Conservation (phyloP, 2,888 invertebrate species). For the Cerastoderma edule region DNA sequence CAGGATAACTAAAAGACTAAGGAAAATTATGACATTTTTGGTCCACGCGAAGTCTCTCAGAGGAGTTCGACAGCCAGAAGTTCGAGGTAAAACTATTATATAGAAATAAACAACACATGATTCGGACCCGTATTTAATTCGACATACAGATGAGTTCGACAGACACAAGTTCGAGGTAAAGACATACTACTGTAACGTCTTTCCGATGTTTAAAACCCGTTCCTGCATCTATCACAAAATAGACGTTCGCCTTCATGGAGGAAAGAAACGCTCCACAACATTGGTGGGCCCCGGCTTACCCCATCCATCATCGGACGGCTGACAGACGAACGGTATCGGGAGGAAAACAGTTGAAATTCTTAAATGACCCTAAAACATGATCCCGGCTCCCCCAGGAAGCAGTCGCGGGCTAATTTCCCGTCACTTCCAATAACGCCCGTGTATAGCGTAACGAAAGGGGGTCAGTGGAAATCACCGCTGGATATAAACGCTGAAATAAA, state of each 20-base stretch:
- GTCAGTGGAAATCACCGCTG: constrained; percentile 40
- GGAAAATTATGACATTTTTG: too few relatives aligned
- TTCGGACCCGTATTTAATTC: too few relatives aligned
- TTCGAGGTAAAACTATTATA: too few relatives aligned
- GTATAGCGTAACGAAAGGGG: constrained; percentile 41
- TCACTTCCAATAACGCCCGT: constrained; percentile 35
- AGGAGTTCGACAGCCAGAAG: too few relatives aligned
- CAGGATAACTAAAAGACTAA: too few relatives aligned
- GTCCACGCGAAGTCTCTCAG: too few relatives aligned
- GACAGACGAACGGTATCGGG: constrained; percentile 46
- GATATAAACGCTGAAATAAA: constrained; percentile 36
- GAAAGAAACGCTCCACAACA: constrained; percentile 14
- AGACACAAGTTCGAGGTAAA: too few relatives aligned
- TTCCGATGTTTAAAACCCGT: too few relatives aligned
- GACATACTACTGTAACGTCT: too few relatives aligned
- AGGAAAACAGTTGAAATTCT: constrained; percentile 58
- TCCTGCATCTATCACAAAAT: neutral
- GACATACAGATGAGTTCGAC: too few relatives aligned
- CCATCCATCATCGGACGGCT: constrained; percentile 49
- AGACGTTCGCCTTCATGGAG: neutral
- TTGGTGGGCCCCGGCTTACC: constrained; percentile 36
- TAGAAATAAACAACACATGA: too few relatives aligned
- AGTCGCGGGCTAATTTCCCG: constrained; percentile 41
- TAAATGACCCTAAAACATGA: constrained; percentile 51
- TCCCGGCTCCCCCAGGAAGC: constrained; percentile 38